Base-by-base conservation (phyloP, 2,113 vertebrate genomes). In the Petrocephalus microphthalmus region DNA sequence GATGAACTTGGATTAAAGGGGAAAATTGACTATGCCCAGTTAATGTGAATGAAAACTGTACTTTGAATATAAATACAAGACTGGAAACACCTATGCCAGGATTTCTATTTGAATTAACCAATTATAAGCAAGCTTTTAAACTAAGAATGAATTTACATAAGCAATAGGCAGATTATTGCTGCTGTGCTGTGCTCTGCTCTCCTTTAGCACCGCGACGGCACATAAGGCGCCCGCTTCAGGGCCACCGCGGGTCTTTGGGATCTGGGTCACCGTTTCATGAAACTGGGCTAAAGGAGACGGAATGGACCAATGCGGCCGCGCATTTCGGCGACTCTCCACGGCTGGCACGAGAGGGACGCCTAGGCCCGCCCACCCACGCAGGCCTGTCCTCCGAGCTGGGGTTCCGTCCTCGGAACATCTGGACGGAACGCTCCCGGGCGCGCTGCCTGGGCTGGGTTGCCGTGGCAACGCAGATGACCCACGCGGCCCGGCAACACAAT, bases 401-500 rank as follows among this genome's bases (percentile, higher is more conserved):
- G 83, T 47, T 53, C 25, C 84, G 22, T n/a, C 71, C 49, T 33
- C 29, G 52, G 51, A 88, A 88, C 87, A 88, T 78, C 87, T 88
- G 87, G 67, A 37, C 1, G 29, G 47, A 54, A 53, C 3, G 17
- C 51, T 13, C 20, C 29, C 2, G 87, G 67, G 29, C 29, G 33
- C 52, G 13, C 64, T 51, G 17, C 10, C 57, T 64, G 11, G 19
- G n/a, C 86, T 52, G 17, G 33, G n/a, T 5, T 0, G 15, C 67
- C 33, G 0, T 29, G 45, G 81, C 42, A 10, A 11, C 8, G 45
- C 67, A 85, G 45, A 89, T 90, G 91, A 90, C 91, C 89, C 89
- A 91, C 88, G 33, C 60, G 3, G 25, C 51, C 53, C 51, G 10
- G 37, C 29, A 85, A 67, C 3, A 47, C 67, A 45, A 78, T 78